Conservation (phyloP, 2,888 invertebrate genomes). For the Dynastes tityus region DNA sequence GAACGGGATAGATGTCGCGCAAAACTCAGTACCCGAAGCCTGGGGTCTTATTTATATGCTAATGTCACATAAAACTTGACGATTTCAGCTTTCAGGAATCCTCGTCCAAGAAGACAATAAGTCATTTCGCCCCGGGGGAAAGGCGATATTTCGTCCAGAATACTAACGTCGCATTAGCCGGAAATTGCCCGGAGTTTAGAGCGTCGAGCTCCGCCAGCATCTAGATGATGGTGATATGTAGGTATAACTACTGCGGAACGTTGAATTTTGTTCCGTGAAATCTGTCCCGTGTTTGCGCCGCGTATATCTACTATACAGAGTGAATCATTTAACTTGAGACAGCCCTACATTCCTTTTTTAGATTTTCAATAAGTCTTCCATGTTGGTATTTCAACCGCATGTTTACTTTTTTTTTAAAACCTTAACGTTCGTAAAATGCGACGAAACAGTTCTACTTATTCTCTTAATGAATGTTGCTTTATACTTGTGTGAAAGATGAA, state of each 20-base stretch:
- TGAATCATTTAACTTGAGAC: too few species aligned
- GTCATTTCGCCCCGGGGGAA: slow-evolving; percentile 54
- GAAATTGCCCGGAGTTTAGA: slow-evolving; percentile 55
- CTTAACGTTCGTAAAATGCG: too few species aligned
- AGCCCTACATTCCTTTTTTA: too few species aligned
- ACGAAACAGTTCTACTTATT: too few species aligned
- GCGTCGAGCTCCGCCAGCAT: not conserved
- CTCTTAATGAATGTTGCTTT: too few species aligned
- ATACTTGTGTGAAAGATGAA: too few species aligned
- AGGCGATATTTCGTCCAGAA: slow-evolving; percentile 50
- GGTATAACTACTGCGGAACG: not conserved
- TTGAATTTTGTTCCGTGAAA: slow-evolving; percentile 49
- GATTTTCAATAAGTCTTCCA: too few species aligned
- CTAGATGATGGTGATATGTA: not conserved
- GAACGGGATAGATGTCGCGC: not conserved
- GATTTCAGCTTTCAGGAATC: slow-evolving; percentile 56
- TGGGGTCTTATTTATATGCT: slow-evolving; percentile 61
- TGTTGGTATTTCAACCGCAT: too few species aligned
- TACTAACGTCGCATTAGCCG: slow-evolving; percentile 56
- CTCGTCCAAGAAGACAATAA: slow-evolving; percentile 56
- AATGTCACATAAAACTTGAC: slow-evolving; percentile 61
- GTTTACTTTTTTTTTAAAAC: too few species aligned
- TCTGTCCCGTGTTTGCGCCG: slow-evolving; percentile 36
- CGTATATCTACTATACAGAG: too few species aligned
- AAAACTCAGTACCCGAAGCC: slow-evolving; percentile 24